Percentiles rank a stretch among this genome's conserved stretches.
Evolutionary conservation across 2,113 vertebrate species (phyloP).

Genomic region (Embiotoca jacksoni): DNA sequence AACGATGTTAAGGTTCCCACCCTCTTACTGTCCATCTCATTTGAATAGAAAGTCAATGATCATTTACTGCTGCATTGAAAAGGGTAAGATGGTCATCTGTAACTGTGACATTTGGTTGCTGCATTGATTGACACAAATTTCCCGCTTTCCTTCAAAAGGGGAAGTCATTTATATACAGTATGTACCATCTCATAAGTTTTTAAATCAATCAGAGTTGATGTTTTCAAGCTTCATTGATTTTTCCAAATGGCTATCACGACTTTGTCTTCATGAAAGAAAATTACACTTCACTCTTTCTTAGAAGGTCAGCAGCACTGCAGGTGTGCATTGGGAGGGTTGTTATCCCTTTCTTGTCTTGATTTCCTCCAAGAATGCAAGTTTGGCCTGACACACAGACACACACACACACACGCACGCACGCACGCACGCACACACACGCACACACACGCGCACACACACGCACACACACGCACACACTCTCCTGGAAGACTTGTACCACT

Average conservation of each 20-base stretch:
- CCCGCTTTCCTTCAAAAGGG: slow-evolving; percentile 17
- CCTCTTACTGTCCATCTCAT: background rate
- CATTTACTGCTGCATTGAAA: slow-evolving; percentile 10
- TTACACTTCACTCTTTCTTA: background rate
- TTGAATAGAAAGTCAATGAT: slow-evolving; percentile 8
- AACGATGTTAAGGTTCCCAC: background rate
- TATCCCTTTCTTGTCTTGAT: background rate
- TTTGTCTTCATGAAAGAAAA: slow-evolving; percentile 58
- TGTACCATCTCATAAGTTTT: slow-evolving; percentile 27
- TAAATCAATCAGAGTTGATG: slow-evolving; percentile 52
- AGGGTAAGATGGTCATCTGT: slow-evolving; percentile 8
- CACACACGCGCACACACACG: background rate
- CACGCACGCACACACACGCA: background rate
- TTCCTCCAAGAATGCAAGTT: slow-evolving; percentile 8
- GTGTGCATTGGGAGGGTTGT: background rate
- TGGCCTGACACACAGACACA: background rate
- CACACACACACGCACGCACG: background rate
- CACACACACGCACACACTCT: too few species aligned
- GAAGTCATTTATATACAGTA: slow-evolving; percentile 27
- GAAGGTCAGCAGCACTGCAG: slow-evolving; percentile 44
- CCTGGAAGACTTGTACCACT: too few species aligned
- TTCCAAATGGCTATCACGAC: slow-evolving; percentile 50
- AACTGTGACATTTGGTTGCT: slow-evolving; percentile 28
- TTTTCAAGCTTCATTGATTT: slow-evolving; percentile 69
- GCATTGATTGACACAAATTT: slow-evolving; percentile 32